Base-by-base conservation (phyloP, 1,140 invertebrate genomes). In the Listronotus oregonensis region DNA sequence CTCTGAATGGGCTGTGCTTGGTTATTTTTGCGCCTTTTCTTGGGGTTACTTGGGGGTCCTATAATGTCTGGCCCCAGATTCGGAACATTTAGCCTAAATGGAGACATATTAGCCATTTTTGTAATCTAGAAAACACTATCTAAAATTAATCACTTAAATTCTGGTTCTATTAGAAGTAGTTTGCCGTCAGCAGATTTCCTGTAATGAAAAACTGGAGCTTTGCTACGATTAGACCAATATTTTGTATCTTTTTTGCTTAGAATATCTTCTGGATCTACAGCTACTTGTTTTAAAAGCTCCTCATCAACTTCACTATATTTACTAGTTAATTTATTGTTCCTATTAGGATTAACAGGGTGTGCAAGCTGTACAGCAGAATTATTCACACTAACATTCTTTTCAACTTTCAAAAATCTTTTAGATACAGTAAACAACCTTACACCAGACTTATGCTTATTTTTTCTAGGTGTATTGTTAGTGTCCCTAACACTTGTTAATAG, bases 41-140 rank as follows among this genome's bases (percentile, higher is more conserved):
- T 88, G 39, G 87, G 85, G 78, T 87, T 88, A 70, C 86, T 84
- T 66, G 86, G 86, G 69, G 86, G 85, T 74, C 86, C 84, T 57
- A 85, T 82, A 67, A 85, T 83, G 65, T 82, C 82, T 21, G 80
- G 61, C 47, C 84, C 85, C 59, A 86, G 75, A 58, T 85, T 86
- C 64, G 85, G 84, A 72, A 86, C 86, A 73, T 86, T 85, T 76
- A 88, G 80, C 79, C 86, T 82, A 79, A 87, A 88, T 70, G 86
- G 85, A 71, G 86, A 83, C 85, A 88, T 86, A 76, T 88, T 86
- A 85, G 85, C 87, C 86, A 88, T 88, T 62, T 75, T 70, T 17
- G 8, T n/a, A 14, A 6, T 15, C 17, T 18, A 52, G 17, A 64
- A 64, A 15, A 68, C 69, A n/a, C n/a, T 34, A 17, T 27, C 31